Base-by-base conservation (phyloP, 2,888 invertebrate genomes). In the Elmis aenea region DNA sequence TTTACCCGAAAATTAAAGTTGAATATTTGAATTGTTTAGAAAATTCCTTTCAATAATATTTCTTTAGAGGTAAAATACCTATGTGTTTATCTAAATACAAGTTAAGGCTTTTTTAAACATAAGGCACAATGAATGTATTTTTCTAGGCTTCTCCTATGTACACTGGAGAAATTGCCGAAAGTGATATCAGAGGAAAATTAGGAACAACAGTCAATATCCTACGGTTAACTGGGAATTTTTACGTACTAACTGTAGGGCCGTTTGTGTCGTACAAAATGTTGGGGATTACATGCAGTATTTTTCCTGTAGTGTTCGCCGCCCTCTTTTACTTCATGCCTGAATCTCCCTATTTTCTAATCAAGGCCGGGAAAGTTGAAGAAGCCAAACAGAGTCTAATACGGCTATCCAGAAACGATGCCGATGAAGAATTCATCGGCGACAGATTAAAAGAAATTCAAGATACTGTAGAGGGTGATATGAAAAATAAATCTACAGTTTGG, bases 121-220 rank as follows among this genome's bases (percentile, higher is more conserved):
- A n/a, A 21, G 22, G 10, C 3, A n/a, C n/a, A n/a, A n/a, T n/a
- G n/a, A n/a, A n/a, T n/a, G n/a, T n/a, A n/a, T 8, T 26, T 46
- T 69, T 68, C 33, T 58, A 74, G 74, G 70, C 70, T 24, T 67
- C 70, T 28, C 72, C 73, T 64, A 70, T 73, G 48, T 73, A 74
- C 52, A 58, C 72, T 38, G 72, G 72, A 26, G 74, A 74, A 64
- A 73, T 74, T 61, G 67, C 73, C 0, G 73, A 73, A 45, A 73
- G 73, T 38, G 70, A 72, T 44, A 67, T 73, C 14, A 52, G 74
- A 39, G 74, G 73, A 0, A 60, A 70, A 1, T 49, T 74, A 8
- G 40, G 42, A 11, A 47, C 46, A 0, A 55, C 63, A 13, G 62
- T 65, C 22, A 63, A 66, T 28, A 47, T 68, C 0, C 62, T 67